A percentile compares a stretch with the other conserved stretches of the same genome.
These are phyloP conservation scores for Sesia apiformis DNA, from an alignment of 2,888 invertebrate species.

Conservation along the genomic window DNA sequence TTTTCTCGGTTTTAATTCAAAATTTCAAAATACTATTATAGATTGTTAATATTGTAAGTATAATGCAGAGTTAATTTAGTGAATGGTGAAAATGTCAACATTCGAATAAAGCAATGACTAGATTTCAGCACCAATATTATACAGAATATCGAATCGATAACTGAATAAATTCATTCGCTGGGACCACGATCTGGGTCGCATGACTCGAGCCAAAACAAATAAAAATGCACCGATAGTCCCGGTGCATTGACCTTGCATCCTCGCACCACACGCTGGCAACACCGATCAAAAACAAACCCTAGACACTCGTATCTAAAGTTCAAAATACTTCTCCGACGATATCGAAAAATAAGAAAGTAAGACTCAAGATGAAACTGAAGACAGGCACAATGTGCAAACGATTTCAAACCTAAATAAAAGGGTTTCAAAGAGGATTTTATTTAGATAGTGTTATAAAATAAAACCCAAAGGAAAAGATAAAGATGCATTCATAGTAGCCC, in stretches of 20 bases:
- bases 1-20: too few species aligned
- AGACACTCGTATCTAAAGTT: slow-evolving; percentile 26
- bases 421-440: slow-evolving; percentile 10
- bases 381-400: slow-evolving; percentile 28
- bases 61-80: too few species aligned
- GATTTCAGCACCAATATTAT: slow-evolving; percentile 46
- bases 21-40: too few species aligned
- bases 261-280: slow-evolving; percentile 18
- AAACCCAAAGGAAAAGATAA: slow-evolving; percentile 46
- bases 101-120: slow-evolving; percentile 14
- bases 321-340: slow-evolving; percentile 25
- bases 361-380: slow-evolving; percentile 69
- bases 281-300: slow-evolving; percentile 28
- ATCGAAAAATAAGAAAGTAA: slow-evolving; percentile 68
- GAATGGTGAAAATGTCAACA: too few species aligned
- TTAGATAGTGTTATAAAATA: slow-evolving; percentile 18
- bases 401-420: slow-evolving; percentile 30
- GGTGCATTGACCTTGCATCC: slow-evolving; percentile 71
- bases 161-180: slow-evolving; percentile 69
- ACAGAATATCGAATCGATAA: slow-evolving; percentile 67
- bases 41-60: too few species aligned
- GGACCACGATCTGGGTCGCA: slow-evolving; percentile 66
- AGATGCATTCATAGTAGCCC: slow-evolving; percentile 59
- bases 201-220: slow-evolving; percentile 68
- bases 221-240: slow-evolving; percentile 67